Conservation (phyloP, 2,888 invertebrate species). For the Andrena bucephala region DNA sequence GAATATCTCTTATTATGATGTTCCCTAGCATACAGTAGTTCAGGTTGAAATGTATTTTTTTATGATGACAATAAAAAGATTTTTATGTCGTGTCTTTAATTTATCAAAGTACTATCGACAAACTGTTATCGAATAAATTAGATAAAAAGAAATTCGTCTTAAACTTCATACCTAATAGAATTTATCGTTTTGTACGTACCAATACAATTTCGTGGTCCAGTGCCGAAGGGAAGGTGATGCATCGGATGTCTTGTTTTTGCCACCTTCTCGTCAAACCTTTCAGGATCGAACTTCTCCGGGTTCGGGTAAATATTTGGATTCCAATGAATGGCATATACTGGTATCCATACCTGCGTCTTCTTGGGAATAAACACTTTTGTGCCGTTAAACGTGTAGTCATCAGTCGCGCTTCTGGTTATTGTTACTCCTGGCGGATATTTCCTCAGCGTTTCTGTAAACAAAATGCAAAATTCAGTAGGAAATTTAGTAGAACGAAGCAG, state of each 20-base stretch:
- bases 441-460: conserved; percentile 84
- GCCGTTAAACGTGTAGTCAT: conserved; percentile 71
- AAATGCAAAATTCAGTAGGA: not conserved
- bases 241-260: conserved; percentile 71
- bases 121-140: not conserved
- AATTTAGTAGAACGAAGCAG: not conserved
- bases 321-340: conserved; percentile 70
- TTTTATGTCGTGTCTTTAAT: not conserved
- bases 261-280: conserved; percentile 74
- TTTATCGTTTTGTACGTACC: conserved; percentile 63
- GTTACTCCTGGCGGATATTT: conserved; percentile 83
- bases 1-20: no score
- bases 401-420: conserved; percentile 75
- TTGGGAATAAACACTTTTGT: conserved; percentile 72
- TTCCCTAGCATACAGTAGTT: no score
- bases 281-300: conserved; percentile 77
- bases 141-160: not conserved
- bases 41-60: no score
- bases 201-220: conserved; percentile 81
- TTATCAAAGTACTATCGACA: not conserved
- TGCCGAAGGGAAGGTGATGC: conserved; percentile 77
- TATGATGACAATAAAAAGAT: no score
- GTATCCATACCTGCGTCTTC: conserved; percentile 64
- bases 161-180: not conserved
- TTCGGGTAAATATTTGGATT: conserved; percentile 74